A percentile compares a stretch with the other conserved stretches of the same genome.
These are phyloP conservation scores for Cuniculus paca DNA, from an alignment of 2,797 vertebrate genomes.

Conservation along the genomic window DNA sequence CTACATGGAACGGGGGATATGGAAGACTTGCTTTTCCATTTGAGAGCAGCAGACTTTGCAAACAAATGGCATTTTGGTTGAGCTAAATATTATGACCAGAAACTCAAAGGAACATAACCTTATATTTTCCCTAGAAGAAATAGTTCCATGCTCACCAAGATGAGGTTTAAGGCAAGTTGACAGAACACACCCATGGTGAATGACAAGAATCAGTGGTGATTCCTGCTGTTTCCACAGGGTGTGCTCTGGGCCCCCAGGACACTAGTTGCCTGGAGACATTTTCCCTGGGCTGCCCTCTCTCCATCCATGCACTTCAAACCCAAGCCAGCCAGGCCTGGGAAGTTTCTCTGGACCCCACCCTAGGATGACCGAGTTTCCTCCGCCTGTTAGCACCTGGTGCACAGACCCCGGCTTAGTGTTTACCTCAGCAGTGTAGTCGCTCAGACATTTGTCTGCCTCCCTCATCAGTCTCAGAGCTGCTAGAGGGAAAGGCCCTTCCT, in stretches of 20 bases:
- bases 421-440: not conserved
- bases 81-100: not conserved
- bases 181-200: not conserved
- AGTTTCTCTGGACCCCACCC: not conserved
- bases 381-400: not conserved
- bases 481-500: not conserved
- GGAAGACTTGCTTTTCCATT: not conserved
- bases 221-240: fast-evolving
- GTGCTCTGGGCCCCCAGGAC: not conserved
- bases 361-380: not conserved
- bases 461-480: not conserved
- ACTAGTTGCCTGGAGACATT: not conserved
- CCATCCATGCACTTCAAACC: no score
- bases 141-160: not conserved
- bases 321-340: not conserved
- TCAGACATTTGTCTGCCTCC: not conserved
- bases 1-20: not conserved
- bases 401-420: not conserved
- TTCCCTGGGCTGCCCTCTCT: not conserved
- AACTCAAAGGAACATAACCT: not conserved
- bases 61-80: not conserved
- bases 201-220: not conserved
- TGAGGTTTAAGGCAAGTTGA: not conserved
- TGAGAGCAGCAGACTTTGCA: not conserved
- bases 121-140: not conserved